A percentile compares a stretch with the other conserved stretches of the same genome.
Evolutionary conservation across 92 coral and sea anemone species (phyloP).

Genomic region (Desmophyllum pertusum): DNA sequence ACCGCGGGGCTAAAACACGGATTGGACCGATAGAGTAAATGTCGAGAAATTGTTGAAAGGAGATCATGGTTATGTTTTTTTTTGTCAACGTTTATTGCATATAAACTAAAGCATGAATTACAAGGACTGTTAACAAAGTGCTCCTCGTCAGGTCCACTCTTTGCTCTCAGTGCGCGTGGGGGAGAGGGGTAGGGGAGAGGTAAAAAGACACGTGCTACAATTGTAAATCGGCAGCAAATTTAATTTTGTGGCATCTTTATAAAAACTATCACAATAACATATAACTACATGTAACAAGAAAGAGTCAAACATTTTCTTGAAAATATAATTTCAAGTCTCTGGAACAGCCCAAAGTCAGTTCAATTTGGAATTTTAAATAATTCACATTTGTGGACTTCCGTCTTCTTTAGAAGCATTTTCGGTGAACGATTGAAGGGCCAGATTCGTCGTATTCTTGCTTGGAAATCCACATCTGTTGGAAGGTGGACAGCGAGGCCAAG

Average conservation of each 20-base stretch:
- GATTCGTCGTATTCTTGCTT: conserved; percentile 93
- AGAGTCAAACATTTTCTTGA: background rate
- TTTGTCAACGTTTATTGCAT: no score
- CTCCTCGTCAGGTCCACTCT: no score
- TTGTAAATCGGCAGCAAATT: background rate
- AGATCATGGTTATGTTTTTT: no score
- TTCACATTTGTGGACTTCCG: background rate
- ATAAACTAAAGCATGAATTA: no score
- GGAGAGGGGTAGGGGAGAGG: no score
- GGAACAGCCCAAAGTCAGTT: conserved; percentile 5
- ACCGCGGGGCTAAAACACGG: background rate
- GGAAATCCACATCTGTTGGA: conserved; percentile 99
- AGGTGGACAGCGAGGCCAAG: conserved; percentile 93
- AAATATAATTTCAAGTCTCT: background rate
- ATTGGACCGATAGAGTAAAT: no score
- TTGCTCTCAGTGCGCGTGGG: no score
- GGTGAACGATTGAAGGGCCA: conserved; percentile 87
- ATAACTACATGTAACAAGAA: background rate
- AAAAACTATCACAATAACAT: conserved; percentile 1
- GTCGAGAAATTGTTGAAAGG: no score
- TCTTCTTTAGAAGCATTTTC: conserved; percentile 52
- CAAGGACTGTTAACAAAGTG: no score
- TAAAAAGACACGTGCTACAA: background rate
- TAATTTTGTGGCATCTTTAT: conserved; percentile 5
- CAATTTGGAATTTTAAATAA: conserved; percentile 2